Evolutionary conservation across 2,113 vertebrate genomes (phyloP).

Genomic region (Aythya baeri): DNA sequence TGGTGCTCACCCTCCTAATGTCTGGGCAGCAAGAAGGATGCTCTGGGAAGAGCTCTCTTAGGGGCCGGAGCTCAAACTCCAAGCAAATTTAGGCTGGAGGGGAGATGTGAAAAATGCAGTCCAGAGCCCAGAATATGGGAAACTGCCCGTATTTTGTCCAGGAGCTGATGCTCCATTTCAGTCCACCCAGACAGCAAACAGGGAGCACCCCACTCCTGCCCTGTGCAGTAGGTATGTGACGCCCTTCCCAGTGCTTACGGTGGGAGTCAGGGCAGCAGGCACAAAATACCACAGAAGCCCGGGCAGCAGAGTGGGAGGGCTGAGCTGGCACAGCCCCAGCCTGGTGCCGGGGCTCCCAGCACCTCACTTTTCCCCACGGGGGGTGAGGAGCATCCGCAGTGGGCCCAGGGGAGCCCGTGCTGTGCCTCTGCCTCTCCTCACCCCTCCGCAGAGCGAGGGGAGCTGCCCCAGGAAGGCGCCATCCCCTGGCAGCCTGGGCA

Average conservation of each 20-base stretch:
- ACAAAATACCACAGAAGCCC: background rate
- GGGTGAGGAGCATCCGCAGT: background rate
- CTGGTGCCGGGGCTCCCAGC: background rate
- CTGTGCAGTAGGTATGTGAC: accelerated
- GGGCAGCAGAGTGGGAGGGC: background rate
- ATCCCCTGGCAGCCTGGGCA: background rate
- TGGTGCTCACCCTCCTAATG: background rate
- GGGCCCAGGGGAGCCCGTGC: accelerated
- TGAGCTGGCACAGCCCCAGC: background rate
- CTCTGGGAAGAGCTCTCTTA: background rate
- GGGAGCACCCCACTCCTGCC: background rate
- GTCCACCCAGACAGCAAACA: background rate
- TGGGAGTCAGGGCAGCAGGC: accelerated
- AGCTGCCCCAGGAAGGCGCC: background rate
- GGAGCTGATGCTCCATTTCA: background rate
- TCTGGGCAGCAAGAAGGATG: background rate
- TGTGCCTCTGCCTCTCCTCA: background rate
- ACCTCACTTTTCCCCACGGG: background rate
- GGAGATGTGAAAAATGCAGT: background rate
- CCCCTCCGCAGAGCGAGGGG: accelerated
- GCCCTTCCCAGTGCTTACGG: background rate
- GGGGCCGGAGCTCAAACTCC: background rate
- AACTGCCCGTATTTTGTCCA: accelerated
- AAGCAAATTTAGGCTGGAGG: background rate
- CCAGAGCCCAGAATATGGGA: background rate